phyloP scores from a whole-genome alignment of 2,888 invertebrate species.

The Volucella bombylans region DNA sequence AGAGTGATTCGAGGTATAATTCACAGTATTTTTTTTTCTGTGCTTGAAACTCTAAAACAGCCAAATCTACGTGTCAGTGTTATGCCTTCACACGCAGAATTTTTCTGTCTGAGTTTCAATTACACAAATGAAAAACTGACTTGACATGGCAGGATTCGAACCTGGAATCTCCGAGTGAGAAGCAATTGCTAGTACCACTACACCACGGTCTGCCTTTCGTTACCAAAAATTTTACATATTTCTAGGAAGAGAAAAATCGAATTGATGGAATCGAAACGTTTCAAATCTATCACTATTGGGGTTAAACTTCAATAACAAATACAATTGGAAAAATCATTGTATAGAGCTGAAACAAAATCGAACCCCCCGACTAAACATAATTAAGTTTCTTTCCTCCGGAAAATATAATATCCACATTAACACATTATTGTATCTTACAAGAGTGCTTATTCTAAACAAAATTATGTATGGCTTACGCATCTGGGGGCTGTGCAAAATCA shows the following conservation, averaged over 20 bases:
- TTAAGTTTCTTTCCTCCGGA: constrained; percentile 2
- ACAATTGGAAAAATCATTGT: background rate
- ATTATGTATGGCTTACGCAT: constrained; percentile 2
- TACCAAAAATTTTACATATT: background rate
- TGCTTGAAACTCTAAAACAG: no score
- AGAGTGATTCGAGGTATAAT: no score
- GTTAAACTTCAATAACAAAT: background rate
- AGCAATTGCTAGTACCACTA: no score
- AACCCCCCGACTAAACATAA: constrained; percentile 3
- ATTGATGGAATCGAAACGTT: no score
- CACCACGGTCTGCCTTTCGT: no score
- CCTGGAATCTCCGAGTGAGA: no score
- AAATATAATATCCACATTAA: constrained; percentile 4
- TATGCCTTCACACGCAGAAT: no score
- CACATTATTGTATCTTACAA: background rate
- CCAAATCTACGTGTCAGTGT: no score
- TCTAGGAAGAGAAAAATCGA: background rate
- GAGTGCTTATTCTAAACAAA: background rate
- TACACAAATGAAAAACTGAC: no score
- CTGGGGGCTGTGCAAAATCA: constrained; percentile 9
- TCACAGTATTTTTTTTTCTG: no score
- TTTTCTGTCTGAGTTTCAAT: no score
- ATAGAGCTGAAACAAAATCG: background rate
- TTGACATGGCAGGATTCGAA: no score
- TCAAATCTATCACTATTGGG: background rate